Percentiles rank a stretch among this genome's conserved stretches.
Evolutionary conservation across 64 coral and sea anemone species (phyloP).

Genomic region (Porites australiensis): DNA sequence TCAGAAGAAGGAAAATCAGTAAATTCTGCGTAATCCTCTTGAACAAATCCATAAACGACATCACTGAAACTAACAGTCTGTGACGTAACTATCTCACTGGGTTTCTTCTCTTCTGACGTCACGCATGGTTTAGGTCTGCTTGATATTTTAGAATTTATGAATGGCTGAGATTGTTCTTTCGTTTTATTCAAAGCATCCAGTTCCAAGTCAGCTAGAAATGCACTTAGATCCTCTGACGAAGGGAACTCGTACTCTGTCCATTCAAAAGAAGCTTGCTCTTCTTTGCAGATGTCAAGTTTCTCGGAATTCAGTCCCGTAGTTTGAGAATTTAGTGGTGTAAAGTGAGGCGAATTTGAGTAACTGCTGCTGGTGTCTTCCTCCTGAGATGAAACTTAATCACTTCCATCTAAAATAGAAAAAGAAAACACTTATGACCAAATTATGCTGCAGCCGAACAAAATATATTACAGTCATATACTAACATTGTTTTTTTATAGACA

Average conservation of each 20-base stretch:
- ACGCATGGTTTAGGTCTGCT: neutral
- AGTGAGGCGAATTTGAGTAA: neutral
- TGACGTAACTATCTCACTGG: neutral
- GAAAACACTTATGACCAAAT: too few species aligned
- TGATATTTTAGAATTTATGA: neutral
- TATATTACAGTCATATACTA: too few species aligned
- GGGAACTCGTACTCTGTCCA: conserved; percentile 50
- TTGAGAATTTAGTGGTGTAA: neutral
- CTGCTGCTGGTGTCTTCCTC: neutral
- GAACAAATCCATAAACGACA: neutral
- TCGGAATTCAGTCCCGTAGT: too few species aligned
- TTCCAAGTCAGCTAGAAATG: conserved; percentile 66
- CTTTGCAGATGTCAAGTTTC: neutral
- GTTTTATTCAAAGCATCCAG: neutral
- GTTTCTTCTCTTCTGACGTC: neutral
- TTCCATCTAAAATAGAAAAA: neutral
- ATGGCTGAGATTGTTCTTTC: neutral
- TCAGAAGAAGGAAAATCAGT: conserved; percentile 28
- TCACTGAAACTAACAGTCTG: too few species aligned
- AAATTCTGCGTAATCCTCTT: neutral
- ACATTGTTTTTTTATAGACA: too few species aligned
- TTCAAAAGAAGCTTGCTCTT: too few species aligned
- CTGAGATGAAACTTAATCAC: neutral
- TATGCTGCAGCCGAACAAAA: too few species aligned
- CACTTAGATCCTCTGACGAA: conserved; percentile 73